phyloP scores from a whole-genome alignment of 2,113 vertebrate species.

The Nothoprocta pentlandii region DNA sequence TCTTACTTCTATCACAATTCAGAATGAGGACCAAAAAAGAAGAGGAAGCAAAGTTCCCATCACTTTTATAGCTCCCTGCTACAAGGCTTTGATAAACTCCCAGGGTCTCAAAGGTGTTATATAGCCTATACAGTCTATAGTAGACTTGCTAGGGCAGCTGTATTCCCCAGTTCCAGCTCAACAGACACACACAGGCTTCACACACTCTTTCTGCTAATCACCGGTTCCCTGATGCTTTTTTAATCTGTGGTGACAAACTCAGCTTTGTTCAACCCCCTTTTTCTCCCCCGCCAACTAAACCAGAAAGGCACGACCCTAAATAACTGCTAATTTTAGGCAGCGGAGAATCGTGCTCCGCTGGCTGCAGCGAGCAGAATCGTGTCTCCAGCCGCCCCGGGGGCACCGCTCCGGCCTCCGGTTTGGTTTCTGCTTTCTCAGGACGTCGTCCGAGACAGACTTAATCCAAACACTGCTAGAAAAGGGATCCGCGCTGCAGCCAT shows the following conservation, averaged over 20 bases:
- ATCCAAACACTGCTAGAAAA: neutral
- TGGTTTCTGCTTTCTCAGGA: neutral
- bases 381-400: neutral
- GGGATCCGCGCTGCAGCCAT: neutral
- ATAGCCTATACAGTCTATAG: neutral
- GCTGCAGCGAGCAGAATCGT: neutral
- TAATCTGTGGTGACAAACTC: neutral
- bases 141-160: neutral
- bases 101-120: neutral
- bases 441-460: neutral
- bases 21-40: constrained; percentile 20
- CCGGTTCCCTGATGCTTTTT: neutral
- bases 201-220: constrained; percentile 3
- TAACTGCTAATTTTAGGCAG: constrained; percentile 1
- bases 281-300: neutral
- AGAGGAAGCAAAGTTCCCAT: neutral
- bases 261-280: neutral
- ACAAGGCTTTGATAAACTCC: neutral
- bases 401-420: constrained; percentile 1
- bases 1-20: neutral
- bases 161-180: neutral
- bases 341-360: neutral
- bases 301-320: neutral
- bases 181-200: neutral
- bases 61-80: neutral